phyloP scores from a whole-genome alignment of 1,140 invertebrate species.

The Drosophila rhopaloa region DNA sequence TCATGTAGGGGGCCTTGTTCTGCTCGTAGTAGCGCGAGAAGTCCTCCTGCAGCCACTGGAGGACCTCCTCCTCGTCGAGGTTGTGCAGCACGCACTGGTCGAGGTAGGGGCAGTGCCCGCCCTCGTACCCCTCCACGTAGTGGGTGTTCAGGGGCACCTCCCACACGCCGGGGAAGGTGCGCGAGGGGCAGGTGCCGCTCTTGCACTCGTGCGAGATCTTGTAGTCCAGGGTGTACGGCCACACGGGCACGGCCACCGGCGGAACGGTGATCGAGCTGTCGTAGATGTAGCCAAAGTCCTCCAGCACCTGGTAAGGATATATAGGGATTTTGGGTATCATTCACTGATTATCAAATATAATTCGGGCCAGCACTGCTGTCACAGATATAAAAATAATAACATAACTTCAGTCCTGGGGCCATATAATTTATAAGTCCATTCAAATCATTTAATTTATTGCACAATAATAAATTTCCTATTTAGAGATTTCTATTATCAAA shows the following conservation, averaged over 20 bases:
- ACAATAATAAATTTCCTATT: no score
- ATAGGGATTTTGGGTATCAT: not conserved
- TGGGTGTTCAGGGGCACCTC: conserved; percentile 97
- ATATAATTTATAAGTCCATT: no score
- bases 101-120: conserved; percentile 95
- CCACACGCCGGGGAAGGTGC: conserved; percentile 96
- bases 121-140: conserved; percentile 94
- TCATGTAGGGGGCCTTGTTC: conserved; percentile 96
- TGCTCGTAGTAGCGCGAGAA: conserved; percentile 94
- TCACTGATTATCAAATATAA: no score
- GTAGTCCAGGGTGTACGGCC: conserved; percentile 97
- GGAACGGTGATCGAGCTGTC: conserved; percentile 95
- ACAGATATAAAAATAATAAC: no score
- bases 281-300: conserved; percentile 96
- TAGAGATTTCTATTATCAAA: no score
- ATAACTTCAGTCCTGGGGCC: no score
- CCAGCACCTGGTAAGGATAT: conserved; percentile 87
- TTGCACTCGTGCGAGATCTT: conserved; percentile 96
- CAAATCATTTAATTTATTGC: no score
- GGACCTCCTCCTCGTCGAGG: conserved; percentile 93
- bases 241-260: conserved; percentile 92
- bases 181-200: conserved; percentile 95
- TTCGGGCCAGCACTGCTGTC: no score
- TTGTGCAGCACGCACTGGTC: conserved; percentile 97
- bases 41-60: conserved; percentile 96